Evolutionary conservation across 2,888 invertebrate genomes (phyloP), one percentile per base, ranked within the genome.

Genomic region (Drosophila mayaguana): DNA sequence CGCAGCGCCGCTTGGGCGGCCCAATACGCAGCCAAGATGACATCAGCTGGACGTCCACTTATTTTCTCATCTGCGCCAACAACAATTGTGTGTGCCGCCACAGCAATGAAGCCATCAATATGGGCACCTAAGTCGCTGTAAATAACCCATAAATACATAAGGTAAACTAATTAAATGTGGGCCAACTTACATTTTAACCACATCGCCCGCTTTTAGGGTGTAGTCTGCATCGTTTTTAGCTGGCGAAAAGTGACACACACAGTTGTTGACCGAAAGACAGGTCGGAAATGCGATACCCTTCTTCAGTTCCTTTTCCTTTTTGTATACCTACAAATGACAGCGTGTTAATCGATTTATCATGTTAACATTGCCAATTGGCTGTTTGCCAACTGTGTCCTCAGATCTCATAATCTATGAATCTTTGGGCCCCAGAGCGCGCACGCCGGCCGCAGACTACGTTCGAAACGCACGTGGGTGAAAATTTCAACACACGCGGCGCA

Each of bases 211-310:
- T 93, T 98, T 97, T 65, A 99, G 93, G 76, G 95, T 94, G 84
- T 96, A 96, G 93, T 98, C 98, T 18, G 96, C 94, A 94, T 99
- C 99, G 93, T 97, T 97, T 82, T 96, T 96, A 77, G 99, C 96
- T 28, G 99, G 99, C 56, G 99, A 99, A 93, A 96, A 99, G 93
- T 99, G 99, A 93, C 99, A 99, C 93, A 99, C 98, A 94, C 99
- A 99, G 93, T 99, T 99, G 94, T 99, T 99, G 65, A 98, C 96
- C 22, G 99, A 99, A 75, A 99, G 95, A 94, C 99, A 99, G 71
- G 99, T 99, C 63, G 99, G 99, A 93, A 99, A 99, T 45, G 99
- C 99, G 91, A 99, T 97, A 86, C 98, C 99, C 94, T 99, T 99
- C 93, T 98, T 98, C 88, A 99, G 95, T 82, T 99, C 98, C 92